Evolutionary conservation across 2,888 invertebrate genomes (phyloP), one percentile per base, ranked within the genome.

Genomic region (Lasioglossum malachurum): DNA sequence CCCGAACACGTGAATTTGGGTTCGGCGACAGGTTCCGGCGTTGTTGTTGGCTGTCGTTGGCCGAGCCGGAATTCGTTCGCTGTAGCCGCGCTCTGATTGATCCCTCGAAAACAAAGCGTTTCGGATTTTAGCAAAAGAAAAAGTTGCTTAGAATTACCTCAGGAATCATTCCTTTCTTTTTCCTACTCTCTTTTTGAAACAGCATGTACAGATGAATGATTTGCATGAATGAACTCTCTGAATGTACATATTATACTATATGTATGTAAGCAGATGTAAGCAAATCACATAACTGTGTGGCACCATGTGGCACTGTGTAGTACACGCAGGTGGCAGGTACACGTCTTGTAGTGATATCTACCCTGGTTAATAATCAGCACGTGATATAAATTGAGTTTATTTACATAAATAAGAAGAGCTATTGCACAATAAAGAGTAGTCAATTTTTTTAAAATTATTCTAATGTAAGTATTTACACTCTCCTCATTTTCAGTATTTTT

Each of bases 341-440:
- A 60, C n/a, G 14, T 3, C 19, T 35, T 31, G 31, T 74, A 31
- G 44, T 80, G 49, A 74, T 81, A 53, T 23, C 35, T 84, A 84
- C 82, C 78, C 71, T 75, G 38, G 14, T 23, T 74, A 27, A 10
- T n/a, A 49, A 19, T 16, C 78, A 4, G 60, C 60, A 82, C 71
- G 41, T 78, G 60, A 23, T 78, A 73, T 27, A 57, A 77, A 31
- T 44, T 73, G 41, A n/a, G 23, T n/a, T 49, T 53, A 35, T 14
- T 38, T 31, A 5, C 27, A 71, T 19, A 19, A 27, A 49, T 31
- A 67, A 78, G 5, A 49, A 60, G 19, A 46, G 60, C 27, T 71
- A 16, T 46, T 19, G 5, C 12, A 12, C 35, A 46, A 74, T 4
- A 41, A 72, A 53, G n/a, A 19, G 19, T 53, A 16, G 0, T 1